Base-by-base conservation (phyloP, 2,888 invertebrate species). In the Sthenelais limicola region DNA sequence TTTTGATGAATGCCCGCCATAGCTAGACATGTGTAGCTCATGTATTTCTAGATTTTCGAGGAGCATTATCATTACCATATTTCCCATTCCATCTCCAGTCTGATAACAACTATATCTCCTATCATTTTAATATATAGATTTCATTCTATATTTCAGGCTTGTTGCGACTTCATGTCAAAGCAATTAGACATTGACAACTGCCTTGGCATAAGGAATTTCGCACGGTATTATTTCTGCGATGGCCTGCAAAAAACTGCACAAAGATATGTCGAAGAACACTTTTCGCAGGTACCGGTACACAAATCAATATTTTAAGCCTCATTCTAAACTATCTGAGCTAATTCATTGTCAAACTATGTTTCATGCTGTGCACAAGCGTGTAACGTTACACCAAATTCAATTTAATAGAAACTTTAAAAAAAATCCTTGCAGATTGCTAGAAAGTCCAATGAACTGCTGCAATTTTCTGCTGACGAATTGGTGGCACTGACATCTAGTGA, bases 131-230 rank as follows among this genome's bases (percentile, higher is more conserved):
- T 43, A 15, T 43, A 43, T 9, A 4, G 26, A 24, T 51, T 51
- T 18, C 26, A 24, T 51, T 21, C 26, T 51, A 7, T 68, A 7
- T 3, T 48, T 0, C 52, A 70, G 54, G 90, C 93, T 26, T 96
- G 96, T 87, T 93, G 93, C 82, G 91, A 93, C 58, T 94, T 92
- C 83, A 90, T 97, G 21, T 90, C 91, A 71, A 88, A 88, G 51
- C 91, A 92, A 73, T 89, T 97, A 26, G 92, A 89, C 21, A 91
- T 93, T 0, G 91, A 92, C 79, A 96, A 96, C 86, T 94, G 94
- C 84, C 92, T 96, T 75, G 93, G 94, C 32, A 93, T 96, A 62
- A 91, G 94, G 91, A 91, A 91, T 81, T 96, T 96, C 88, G 94
- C 96, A 18, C 91, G 91, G 80, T 91, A 92, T 72, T 92, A 92